Conservation (phyloP, 2,888 invertebrate species). For the Empis stercorea region DNA sequence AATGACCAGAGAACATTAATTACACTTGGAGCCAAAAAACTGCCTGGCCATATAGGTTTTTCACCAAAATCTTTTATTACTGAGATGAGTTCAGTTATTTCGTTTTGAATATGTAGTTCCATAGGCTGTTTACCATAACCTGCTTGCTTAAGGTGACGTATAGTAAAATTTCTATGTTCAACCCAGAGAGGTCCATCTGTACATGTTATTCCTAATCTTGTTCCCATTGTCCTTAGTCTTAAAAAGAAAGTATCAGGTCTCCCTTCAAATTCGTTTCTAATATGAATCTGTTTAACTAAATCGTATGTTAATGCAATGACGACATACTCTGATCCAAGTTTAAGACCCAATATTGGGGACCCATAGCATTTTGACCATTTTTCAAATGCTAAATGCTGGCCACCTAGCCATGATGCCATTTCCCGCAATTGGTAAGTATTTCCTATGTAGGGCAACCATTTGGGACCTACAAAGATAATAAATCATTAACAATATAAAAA, state of each 20-base stretch:
- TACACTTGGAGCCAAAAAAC: slow-evolving; percentile 42
- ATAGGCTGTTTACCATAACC: slow-evolving; percentile 44
- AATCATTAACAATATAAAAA: no score
- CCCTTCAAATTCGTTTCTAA: slow-evolving; percentile 46
- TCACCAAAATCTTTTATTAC: slow-evolving; percentile 20
- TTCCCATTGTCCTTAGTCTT: slow-evolving; percentile 49
- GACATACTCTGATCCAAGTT: slow-evolving; percentile 41
- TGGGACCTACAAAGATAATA: no score
- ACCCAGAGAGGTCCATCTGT: slow-evolving; percentile 46
- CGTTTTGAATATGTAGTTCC: slow-evolving; percentile 42
- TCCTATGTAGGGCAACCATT: slow-evolving; percentile 31
- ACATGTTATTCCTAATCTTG: slow-evolving; percentile 41
- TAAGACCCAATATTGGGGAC: slow-evolving; percentile 43
- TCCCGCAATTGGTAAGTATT: slow-evolving; percentile 28
- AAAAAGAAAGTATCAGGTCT: slow-evolving; percentile 54
- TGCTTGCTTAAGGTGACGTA: slow-evolving; percentile 40
- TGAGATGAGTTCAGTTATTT: slow-evolving; percentile 37
- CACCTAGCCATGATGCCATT: slow-evolving; percentile 31
- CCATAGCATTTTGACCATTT: slow-evolving; percentile 38
- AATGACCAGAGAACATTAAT: slow-evolving; percentile 54
- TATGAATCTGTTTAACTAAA: slow-evolving; percentile 40
- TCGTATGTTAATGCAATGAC: slow-evolving; percentile 43
- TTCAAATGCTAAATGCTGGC: slow-evolving; percentile 40
- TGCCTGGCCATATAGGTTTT: slow-evolving; percentile 26
- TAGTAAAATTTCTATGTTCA: slow-evolving; percentile 42